phyloP scores from a whole-genome alignment of 2,113 vertebrate genomes.

The Hystrix brachyura region DNA sequence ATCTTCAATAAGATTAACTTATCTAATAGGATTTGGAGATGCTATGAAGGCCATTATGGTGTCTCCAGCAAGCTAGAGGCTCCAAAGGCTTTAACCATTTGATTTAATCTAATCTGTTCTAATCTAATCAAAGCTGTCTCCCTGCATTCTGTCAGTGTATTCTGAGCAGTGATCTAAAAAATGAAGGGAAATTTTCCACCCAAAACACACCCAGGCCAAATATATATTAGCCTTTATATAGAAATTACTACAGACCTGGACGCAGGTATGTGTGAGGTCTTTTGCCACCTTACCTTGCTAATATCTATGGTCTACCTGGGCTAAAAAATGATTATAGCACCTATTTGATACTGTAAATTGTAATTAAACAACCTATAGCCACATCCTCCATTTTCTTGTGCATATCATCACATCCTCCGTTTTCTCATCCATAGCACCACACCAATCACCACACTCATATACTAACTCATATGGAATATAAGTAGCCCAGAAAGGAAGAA shows the following conservation, averaged over 20 bases:
- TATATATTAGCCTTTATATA: slow-evolving; percentile 28
- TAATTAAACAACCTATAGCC: slow-evolving; percentile 14
- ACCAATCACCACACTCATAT: not conserved
- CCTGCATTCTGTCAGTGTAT: slow-evolving; percentile 81
- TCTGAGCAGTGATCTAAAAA: slow-evolving; percentile 74
- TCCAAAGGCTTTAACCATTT: slow-evolving; percentile 86
- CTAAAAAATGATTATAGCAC: slow-evolving; percentile 51
- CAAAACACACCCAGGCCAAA: slow-evolving; percentile 53
- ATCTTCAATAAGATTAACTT: slow-evolving; percentile 88
- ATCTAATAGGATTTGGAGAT: slow-evolving; percentile 89
- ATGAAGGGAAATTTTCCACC: slow-evolving; percentile 28
- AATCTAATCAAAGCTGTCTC: slow-evolving; percentile 89
- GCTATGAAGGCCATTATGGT: slow-evolving; percentile 87
- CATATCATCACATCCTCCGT: not conserved
- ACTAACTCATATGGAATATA: not conserved
- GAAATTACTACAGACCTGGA: slow-evolving; percentile 35
- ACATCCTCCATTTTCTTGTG: not conserved
- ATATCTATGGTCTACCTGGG: not conserved
- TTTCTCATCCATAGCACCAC: not conserved
- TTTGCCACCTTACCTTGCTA: slow-evolving; percentile 48
- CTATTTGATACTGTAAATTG: slow-evolving; percentile 50
- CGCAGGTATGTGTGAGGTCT: not conserved
- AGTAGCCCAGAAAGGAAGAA: not conserved
- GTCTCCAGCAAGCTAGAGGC: slow-evolving; percentile 85
- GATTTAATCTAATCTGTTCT: slow-evolving; percentile 88